These are phyloP conservation scores for Etheostoma perlongum DNA, from an alignment of 2,797 vertebrate species.

Conservation along the genomic window DNA sequence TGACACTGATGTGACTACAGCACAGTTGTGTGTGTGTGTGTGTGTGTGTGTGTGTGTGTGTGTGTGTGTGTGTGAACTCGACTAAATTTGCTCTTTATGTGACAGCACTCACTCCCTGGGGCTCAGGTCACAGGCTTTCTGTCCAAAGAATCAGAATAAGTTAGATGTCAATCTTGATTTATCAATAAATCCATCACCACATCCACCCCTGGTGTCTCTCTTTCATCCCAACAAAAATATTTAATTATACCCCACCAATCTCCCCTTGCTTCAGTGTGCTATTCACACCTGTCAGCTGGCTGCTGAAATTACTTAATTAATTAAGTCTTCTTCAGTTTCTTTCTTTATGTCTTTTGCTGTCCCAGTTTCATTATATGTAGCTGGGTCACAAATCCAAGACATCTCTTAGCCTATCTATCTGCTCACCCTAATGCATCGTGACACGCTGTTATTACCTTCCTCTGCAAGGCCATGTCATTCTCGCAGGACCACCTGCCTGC, in stretches of 20 bases:
- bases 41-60: neutral
- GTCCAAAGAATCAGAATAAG: slow-evolving; percentile 34
- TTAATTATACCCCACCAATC: slow-evolving; percentile 35
- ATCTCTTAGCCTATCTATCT: slow-evolving; percentile 34
- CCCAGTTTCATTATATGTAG: slow-evolving; percentile 43
- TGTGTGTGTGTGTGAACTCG: neutral
- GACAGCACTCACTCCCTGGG: slow-evolving; percentile 3
- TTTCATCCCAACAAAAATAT: slow-evolving; percentile 23
- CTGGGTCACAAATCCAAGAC: slow-evolving; percentile 26
- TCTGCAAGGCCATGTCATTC: slow-evolving; percentile 30
- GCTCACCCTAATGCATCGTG: slow-evolving; percentile 47
- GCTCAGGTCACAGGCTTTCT: slow-evolving; percentile 27
- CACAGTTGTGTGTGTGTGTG: neutral
- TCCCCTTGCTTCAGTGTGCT: slow-evolving; percentile 1
- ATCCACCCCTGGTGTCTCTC: neutral
- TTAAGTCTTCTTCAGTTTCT: slow-evolving; percentile 37
- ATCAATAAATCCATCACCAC: slow-evolving; percentile 52
- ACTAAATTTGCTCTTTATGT: slow-evolving; percentile 16
- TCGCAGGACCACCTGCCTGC: slow-evolving; percentile 42
- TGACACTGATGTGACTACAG: slow-evolving; percentile 2
- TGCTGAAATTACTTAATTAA: slow-evolving; percentile 54
- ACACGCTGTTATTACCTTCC: slow-evolving; percentile 45
- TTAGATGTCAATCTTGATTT: slow-evolving; percentile 58
- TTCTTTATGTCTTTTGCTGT: slow-evolving; percentile 15
- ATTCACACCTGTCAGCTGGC: slow-evolving; percentile 52